Evolutionary conservation across 2,797 vertebrate genomes (phyloP), one percentile per base, ranked within the genome.

Genomic region (Schizopygopsis pylzovi): DNA sequence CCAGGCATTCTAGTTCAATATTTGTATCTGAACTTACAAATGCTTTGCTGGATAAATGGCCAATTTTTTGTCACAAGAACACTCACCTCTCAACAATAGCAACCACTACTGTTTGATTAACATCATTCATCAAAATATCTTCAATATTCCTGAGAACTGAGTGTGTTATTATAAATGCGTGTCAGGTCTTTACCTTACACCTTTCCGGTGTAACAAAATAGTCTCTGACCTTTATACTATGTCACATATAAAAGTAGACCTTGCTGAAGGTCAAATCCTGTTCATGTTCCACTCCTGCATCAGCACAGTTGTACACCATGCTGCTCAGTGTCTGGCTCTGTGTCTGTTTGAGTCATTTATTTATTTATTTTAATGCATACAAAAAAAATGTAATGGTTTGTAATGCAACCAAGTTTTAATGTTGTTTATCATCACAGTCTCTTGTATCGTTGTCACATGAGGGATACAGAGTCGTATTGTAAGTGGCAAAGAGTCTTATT

Each of bases 401-500:
- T 76, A 49, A 49, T 49, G 47, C 47, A 45, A 13, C 47, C 41
- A 41, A 41, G 41, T 41, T 41, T 41, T 41, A 41, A 39, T 39
- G 37, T 39, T 39, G 39, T 39, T 39, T 39, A 47, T 11, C 45
- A 49, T 49, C 12, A 49, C 47, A 49, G 47, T 13, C 47, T 12
- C 12, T 49, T 16, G 47, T 49, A 2, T 65, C 16, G 18, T 18
- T 16, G 16, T 56, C 45, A 59, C 45, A 96, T 94, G 88, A 52
- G 16, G 47, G 47, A 15, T 49, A 49, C 2, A 15, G 47, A 49
- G 47, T 52, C 0, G 15, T 54, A 18, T 18, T 54, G 5, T 54
- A 18, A 7, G 88, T 8, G 94, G 95, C 0, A 83, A 28, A 0
- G 88, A 81, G 13, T 86, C 92, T 18, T 94, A 95, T 82, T 95